phyloP scores from a whole-genome alignment of 2,797 vertebrate genomes.

The Phalanger gymnotis region DNA sequence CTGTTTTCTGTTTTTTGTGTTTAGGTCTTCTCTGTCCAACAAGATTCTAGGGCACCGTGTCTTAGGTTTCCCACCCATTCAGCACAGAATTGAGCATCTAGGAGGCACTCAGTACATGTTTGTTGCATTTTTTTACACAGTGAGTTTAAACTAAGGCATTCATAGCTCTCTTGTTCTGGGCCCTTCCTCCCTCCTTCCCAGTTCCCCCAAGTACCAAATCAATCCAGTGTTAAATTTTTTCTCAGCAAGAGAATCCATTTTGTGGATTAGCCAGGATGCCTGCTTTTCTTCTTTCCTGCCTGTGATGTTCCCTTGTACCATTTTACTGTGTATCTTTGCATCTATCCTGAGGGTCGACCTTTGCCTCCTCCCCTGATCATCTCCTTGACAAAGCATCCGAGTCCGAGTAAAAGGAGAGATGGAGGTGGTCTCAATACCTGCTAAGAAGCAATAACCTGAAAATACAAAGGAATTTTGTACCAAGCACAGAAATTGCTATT shows the following conservation, averaged over 20 bases:
- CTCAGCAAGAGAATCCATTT: not conserved
- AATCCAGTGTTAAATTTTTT: not conserved
- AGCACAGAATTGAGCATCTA: not conserved
- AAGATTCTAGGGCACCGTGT: not conserved
- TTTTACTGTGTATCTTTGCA: not conserved
- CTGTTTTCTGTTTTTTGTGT: not conserved
- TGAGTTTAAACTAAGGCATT: not conserved
- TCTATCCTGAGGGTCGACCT: not conserved
- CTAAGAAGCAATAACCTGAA: not conserved
- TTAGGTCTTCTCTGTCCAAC: not conserved
- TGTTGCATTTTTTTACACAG: not conserved
- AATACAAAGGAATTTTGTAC: not conserved
- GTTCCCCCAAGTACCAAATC: not conserved
- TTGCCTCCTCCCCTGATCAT: not conserved
- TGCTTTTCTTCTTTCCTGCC: not conserved
- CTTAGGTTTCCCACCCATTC: not conserved
- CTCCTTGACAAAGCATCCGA: not conserved
- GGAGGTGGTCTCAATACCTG: not conserved
- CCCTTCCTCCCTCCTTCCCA: not conserved
- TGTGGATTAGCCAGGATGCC: not conserved
- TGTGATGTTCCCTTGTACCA: not conserved
- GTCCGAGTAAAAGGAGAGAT: not conserved
- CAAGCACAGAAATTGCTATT: not conserved
- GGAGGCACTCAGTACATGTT: not conserved
- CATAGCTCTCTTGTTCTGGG: not conserved